phyloP scores from a whole-genome alignment of 2,888 invertebrate genomes.

The Phaedon cochleariae region DNA sequence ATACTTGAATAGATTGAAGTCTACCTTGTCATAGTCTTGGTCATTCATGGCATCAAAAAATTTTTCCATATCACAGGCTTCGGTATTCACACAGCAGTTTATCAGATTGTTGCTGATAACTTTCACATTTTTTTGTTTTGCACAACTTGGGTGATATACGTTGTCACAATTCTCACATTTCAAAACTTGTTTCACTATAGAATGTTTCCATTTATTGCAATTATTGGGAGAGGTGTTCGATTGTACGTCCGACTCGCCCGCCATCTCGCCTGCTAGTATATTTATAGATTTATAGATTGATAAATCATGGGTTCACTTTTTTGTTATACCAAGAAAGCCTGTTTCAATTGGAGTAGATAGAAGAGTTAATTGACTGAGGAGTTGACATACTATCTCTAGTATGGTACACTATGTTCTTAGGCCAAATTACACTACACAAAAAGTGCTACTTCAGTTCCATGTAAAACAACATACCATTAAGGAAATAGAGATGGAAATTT shows the following conservation, averaged over 20 bases:
- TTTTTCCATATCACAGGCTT: conserved; percentile 1
- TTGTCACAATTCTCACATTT: conserved; percentile 3
- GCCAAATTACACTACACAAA: too few species aligned
- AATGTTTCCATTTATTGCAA: conserved; percentile 11
- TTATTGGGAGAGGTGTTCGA: conserved; percentile 6
- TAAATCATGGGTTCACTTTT: too few species aligned
- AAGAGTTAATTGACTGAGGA: too few species aligned
- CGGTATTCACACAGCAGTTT: conserved; percentile 1
- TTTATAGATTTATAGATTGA: too few species aligned
- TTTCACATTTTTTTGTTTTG: conserved; percentile 14
- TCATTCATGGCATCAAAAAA: conserved; percentile 1
- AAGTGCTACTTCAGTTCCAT: too few species aligned
- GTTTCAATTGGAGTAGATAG: too few species aligned
- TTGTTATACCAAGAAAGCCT: too few species aligned
- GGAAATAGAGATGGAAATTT: too few species aligned
- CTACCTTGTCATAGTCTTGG: conserved; percentile 1
- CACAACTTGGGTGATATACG: conserved; percentile 13
- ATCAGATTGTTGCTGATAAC: conserved; percentile 8
- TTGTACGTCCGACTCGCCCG: neutral
- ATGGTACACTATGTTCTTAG: too few species aligned
- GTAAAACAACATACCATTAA: too few species aligned
- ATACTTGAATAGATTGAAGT: neutral
- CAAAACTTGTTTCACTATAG: conserved; percentile 4
- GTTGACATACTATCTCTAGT: too few species aligned
- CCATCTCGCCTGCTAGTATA: too few species aligned